Conservation (phyloP, 1,140 invertebrate genomes). For the Dendrolimus kikuchii region DNA sequence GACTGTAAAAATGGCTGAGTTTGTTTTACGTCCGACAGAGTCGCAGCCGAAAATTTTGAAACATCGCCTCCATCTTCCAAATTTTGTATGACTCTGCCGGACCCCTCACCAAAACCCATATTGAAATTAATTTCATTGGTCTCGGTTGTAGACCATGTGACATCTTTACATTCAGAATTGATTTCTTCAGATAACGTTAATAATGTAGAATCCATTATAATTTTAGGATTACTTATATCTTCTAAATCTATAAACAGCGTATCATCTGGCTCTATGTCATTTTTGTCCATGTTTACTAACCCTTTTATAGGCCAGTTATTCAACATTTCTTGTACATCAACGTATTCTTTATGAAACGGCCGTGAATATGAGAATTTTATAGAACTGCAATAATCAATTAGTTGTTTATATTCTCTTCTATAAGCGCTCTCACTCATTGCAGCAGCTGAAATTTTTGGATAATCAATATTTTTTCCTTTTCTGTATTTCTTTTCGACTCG, state of each 20-base stretch:
- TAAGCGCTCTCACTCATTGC: slow-evolving; percentile 30
- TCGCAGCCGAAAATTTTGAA: slow-evolving; percentile 67
- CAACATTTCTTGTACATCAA: slow-evolving; percentile 33
- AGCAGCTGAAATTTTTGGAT: slow-evolving; percentile 37
- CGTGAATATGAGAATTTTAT: slow-evolving; percentile 55
- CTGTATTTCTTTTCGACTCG: slow-evolving; percentile 45
- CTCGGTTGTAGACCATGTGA: slow-evolving; percentile 16
- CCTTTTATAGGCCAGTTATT: slow-evolving; percentile 42
- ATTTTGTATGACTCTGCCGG: slow-evolving; percentile 70
- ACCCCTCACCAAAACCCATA: slow-evolving; percentile 73
- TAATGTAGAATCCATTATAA: slow-evolving; percentile 24
- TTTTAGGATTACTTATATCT: slow-evolving; percentile 7
- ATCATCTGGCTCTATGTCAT: slow-evolving; percentile 17
- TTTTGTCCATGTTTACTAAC: slow-evolving; percentile 9
- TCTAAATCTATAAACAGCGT: slow-evolving; percentile 29
- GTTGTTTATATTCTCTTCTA: slow-evolving; percentile 37
- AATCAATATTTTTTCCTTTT: slow-evolving; percentile 59
- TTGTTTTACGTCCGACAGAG: slow-evolving; percentile 72
- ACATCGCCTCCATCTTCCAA: slow-evolving; percentile 46
- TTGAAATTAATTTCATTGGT: slow-evolving; percentile 55
- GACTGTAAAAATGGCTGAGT: slow-evolving; percentile 62
- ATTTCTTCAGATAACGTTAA: slow-evolving; percentile 52
- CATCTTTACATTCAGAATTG: slow-evolving; percentile 23
- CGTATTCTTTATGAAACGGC: slow-evolving; percentile 44
- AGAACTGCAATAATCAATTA: slow-evolving; percentile 45